Conservation (phyloP, 2,888 invertebrate species). For the Sarcophaga variegata region DNA sequence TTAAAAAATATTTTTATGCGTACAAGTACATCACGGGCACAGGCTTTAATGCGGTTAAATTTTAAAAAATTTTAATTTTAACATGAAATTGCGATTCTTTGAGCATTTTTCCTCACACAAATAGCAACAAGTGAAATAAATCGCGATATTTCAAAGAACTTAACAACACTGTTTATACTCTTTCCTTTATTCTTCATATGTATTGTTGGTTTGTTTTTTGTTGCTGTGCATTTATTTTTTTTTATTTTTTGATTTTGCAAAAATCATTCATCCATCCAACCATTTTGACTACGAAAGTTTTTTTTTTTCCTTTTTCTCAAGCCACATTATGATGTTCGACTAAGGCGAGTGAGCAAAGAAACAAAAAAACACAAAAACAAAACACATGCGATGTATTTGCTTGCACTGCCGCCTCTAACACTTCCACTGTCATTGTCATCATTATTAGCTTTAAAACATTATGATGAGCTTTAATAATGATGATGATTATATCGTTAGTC, state of each 20-base stretch:
- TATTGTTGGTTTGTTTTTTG: neutral
- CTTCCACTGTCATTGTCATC: conserved; percentile 61
- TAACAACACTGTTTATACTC: neutral
- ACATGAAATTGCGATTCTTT: no score
- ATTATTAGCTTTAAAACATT: conserved; percentile 31
- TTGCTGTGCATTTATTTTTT: neutral
- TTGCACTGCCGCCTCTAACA: conserved; percentile 31
- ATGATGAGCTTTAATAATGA: neutral
- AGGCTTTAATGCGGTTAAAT: no score
- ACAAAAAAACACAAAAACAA: conserved; percentile 8
- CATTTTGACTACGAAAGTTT: conserved; percentile 34
- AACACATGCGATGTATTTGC: conserved; percentile 40
- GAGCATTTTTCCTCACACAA: no score
- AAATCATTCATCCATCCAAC: conserved; percentile 22
- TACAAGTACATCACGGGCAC: no score
- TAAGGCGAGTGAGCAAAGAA: neutral
- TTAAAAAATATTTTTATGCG: no score
- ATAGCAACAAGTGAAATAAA: no score
- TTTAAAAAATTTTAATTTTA: no score
- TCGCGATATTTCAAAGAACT: no score
- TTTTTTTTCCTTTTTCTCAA: neutral
- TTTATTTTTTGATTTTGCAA: conserved; percentile 11
- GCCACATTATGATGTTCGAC: conserved; percentile 10
- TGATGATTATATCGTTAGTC: conserved; percentile 30
- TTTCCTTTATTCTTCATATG: neutral